Conservation (phyloP, 2,888 invertebrate genomes). For the Polia nebulosa region DNA sequence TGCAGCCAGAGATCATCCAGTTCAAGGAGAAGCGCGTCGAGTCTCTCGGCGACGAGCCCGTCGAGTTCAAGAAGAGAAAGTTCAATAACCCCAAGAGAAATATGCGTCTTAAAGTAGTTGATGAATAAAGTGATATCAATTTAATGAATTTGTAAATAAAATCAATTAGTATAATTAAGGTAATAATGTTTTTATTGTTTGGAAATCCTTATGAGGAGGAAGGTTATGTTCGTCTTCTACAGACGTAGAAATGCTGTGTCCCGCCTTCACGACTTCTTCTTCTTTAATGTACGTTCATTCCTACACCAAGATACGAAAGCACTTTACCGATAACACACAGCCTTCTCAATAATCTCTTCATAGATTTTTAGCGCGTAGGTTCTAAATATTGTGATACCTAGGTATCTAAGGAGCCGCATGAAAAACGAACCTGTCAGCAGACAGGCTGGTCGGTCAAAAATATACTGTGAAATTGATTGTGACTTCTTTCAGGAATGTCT, state of each 20-base stretch:
- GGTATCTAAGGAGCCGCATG: no score
- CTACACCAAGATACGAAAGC: not conserved
- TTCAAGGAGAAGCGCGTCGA: slow-evolving; percentile 92
- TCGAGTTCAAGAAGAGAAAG: slow-evolving; percentile 94
- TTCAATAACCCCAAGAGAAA: slow-evolving; percentile 91
- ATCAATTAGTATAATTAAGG: slow-evolving; percentile 6
- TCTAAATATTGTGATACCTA: no score
- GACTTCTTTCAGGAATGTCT: no score
- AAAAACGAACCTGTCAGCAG: no score
- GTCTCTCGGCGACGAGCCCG: slow-evolving; percentile 88
- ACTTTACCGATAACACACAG: not conserved
- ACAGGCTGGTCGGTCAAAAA: no score
- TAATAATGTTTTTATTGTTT: not conserved
- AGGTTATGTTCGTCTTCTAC: not conserved
- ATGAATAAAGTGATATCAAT: slow-evolving; percentile 85
- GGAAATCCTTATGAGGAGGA: not conserved
- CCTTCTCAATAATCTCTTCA: no score
- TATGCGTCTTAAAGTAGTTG: slow-evolving; percentile 92
- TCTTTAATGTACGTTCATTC: no score
- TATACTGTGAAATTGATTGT: no score
- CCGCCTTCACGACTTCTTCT: no score
- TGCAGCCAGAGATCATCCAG: slow-evolving; percentile 85
- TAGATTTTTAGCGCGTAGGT: no score
- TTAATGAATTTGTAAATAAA: slow-evolving; percentile 53
- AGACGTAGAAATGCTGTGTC: no score